Base-by-base conservation (phyloP, 1,140 invertebrate genomes). In the Lasaia peninsularis region DNA sequence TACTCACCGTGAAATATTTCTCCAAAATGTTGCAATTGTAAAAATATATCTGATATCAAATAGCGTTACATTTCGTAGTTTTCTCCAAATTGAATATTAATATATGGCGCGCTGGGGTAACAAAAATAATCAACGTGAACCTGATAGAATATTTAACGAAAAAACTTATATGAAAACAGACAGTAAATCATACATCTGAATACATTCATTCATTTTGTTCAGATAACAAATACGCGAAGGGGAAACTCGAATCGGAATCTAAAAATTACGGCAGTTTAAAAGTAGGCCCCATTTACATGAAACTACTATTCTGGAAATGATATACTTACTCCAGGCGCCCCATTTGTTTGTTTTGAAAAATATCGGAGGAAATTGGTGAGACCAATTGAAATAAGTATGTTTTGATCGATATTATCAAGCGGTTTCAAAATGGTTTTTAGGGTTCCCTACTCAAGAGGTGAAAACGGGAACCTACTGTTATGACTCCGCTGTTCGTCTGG, bases 241-340 rank as follows among this genome's bases (percentile, higher is more conserved):
- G 82, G 84, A 77, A 78, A 78, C 77, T 73, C 63, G 68, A 74
- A 86, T 80, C 85, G 82, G 85, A 88, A 86, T 78, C 72, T 82
- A 86, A 88, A 86, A 88, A 88, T 88, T 88, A 88, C 76, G 78
- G 72, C 78, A 86, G 82, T 88, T 88, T 88, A 88, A 86, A 88
- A 88, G 81, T 88, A 86, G 85, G 85, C 78, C 59, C 49, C 81
- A 86, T 88, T 85, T 84, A 80, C 85, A 88, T 88, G 80, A 81
- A 88, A 88, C 81, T 79, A 83, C 81, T 80, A 82, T 85, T 74
- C 75, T 69, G 72, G 74, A 77, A 75, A 80, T 88, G 79, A 88
- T 86, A 79, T 84, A 85, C 65, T 67, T 56, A 44, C 66, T 37
- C 51, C 62, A 49, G 24, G 58, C 67, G 66, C 71, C 71, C 75